phyloP scores from a whole-genome alignment of 1,140 invertebrate genomes.

The Heliconius melpomene region DNA sequence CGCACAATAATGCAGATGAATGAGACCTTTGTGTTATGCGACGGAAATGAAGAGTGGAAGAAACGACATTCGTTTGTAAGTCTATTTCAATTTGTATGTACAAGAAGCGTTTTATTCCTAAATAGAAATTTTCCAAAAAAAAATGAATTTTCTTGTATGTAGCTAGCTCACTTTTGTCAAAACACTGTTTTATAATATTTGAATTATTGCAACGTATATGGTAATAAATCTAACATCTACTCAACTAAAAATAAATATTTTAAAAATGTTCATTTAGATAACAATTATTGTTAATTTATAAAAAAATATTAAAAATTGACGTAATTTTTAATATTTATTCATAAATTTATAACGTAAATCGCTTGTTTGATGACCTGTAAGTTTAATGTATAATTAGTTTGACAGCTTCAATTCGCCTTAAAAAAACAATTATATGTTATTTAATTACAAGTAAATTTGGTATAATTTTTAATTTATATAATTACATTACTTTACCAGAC shows the following conservation, averaged over 20 bases:
- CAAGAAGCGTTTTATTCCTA: not conserved
- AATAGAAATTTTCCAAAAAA: not conserved
- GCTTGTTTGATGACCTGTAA: not conserved
- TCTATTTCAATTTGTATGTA: not conserved
- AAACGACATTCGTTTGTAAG: not conserved
- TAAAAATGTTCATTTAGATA: too few relatives aligned
- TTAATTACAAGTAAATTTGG: too few relatives aligned
- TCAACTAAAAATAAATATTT: not conserved
- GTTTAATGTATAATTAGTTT: not conserved
- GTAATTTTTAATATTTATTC: too few relatives aligned
- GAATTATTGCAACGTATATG: not conserved
- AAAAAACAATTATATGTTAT: too few relatives aligned
- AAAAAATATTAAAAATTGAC: too few relatives aligned
- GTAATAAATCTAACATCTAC: not conserved
- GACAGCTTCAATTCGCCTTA: too few relatives aligned
- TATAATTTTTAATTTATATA: too few relatives aligned
- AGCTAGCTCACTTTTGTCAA: not conserved
- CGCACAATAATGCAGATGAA: conserved; percentile 11
- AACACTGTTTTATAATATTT: not conserved
- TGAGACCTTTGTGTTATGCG: conserved; percentile 16
- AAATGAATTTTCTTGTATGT: not conserved
- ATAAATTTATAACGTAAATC: not conserved
- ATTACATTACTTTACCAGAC: too few relatives aligned
- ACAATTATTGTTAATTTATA: too few relatives aligned
- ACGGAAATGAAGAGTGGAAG: conserved; percentile 9